A percentile compares a stretch with the other conserved stretches of the same genome.
phyloP scores from a whole-genome alignment of 2,888 invertebrate genomes.

The Pimpla rufipes region DNA sequence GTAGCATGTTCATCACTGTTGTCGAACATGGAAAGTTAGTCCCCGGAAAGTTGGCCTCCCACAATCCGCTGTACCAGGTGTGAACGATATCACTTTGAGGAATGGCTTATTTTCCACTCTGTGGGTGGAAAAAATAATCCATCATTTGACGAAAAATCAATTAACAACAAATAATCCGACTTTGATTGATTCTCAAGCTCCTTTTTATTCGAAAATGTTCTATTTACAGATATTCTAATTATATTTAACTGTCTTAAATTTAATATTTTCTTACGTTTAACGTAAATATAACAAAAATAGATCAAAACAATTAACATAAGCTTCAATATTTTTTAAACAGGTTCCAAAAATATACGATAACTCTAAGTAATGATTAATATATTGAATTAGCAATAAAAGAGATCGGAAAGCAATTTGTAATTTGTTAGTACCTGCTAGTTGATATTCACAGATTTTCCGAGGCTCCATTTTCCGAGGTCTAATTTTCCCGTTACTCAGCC shows the following conservation, averaged over 20 bases:
- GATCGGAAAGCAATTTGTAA: neutral
- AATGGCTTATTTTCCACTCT: neutral
- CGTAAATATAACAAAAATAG: too few species aligned
- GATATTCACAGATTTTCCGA: neutral
- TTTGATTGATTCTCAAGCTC: neutral
- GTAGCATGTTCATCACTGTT: constrained; percentile 53
- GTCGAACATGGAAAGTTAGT: constrained; percentile 20
- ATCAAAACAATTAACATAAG: too few species aligned
- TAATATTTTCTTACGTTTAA: too few species aligned
- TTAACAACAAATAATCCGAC: neutral
- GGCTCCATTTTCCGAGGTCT: constrained; percentile 26
- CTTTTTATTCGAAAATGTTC: neutral
- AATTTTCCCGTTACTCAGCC: constrained; percentile 31
- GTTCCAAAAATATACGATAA: neutral
- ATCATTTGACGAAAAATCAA: neutral
- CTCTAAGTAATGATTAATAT: neutral
- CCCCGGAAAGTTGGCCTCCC: neutral
- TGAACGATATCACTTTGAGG: neutral
- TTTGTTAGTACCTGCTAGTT: neutral
- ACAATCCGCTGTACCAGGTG: neutral
- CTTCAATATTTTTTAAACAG: too few species aligned
- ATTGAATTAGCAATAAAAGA: neutral
- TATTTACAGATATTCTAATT: neutral
- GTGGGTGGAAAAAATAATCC: neutral
- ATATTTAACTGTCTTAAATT: neutral